Evolutionary conservation across 2,888 invertebrate genomes (phyloP).

Genomic region (Diabrotica balteata): DNA sequence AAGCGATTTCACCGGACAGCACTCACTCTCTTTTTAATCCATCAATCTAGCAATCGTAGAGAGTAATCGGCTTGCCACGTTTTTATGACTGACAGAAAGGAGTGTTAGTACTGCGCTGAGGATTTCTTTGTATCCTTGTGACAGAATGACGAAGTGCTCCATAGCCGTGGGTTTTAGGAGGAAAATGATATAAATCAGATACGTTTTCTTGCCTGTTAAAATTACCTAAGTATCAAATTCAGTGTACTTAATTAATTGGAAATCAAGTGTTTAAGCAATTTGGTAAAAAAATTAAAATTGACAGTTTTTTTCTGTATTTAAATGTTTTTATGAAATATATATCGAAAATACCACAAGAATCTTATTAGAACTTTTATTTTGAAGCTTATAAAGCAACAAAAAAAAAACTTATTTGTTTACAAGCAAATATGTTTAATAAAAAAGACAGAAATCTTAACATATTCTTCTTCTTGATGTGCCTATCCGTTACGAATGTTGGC

Average conservation of each 20-base stretch:
- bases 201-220: neutral
- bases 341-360: too few relatives aligned
- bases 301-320: too few relatives aligned
- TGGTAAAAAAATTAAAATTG: neutral
- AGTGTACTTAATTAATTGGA: too few relatives aligned
- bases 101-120: conserved; percentile 21
- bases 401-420: too few relatives aligned
- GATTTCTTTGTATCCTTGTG: conserved; percentile 13
- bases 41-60: conserved; percentile 36
- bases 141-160: conserved; percentile 1
- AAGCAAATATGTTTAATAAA: too few relatives aligned
- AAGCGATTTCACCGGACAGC: conserved; percentile 33
- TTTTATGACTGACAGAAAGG: conserved; percentile 34
- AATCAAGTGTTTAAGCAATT: neutral
- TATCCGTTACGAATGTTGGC: too few relatives aligned
- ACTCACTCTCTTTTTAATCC: conserved; percentile 35
- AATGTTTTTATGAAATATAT: too few relatives aligned
- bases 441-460: too few relatives aligned
- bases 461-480: too few relatives aligned
- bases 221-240: too few relatives aligned
- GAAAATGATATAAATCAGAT: neutral
- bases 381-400: too few relatives aligned
- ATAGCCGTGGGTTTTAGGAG: neutral
- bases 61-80: conserved; percentile 36
- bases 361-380: too few relatives aligned